Conservation (phyloP, 1,140 invertebrate species). For the Thereuonema tuberculata region DNA sequence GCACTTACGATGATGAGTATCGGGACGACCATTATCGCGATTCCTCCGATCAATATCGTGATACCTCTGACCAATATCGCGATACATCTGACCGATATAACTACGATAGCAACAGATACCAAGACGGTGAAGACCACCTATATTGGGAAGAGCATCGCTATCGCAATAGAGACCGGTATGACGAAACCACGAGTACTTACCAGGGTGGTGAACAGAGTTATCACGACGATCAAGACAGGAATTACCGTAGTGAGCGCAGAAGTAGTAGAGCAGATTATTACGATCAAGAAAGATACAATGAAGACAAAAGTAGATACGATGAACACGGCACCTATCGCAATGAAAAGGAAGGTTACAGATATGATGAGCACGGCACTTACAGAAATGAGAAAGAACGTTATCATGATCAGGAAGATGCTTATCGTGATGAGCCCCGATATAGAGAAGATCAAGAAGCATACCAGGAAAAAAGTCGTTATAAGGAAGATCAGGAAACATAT, state of each 20-base stretch:
- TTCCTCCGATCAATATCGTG: too few relatives aligned
- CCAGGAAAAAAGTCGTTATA: too few relatives aligned
- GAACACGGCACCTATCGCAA: constrained; percentile 23
- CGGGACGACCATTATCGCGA: constrained; percentile 12
- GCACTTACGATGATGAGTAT: constrained; percentile 42
- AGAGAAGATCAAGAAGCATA: too few relatives aligned
- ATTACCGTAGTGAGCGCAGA: constrained; percentile 7
- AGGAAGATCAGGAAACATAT: too few relatives aligned
- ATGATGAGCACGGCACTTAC: neutral
- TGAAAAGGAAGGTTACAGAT: neutral
- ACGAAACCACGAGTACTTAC: constrained; percentile 15
- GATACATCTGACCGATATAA: too few relatives aligned
- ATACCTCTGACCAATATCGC: too few relatives aligned
- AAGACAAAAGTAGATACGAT: too few relatives aligned
- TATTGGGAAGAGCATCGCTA: neutral
- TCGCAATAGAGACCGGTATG: neutral
- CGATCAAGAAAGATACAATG: constrained; percentile 30
- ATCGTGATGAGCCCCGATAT: neutral
- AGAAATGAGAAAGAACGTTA: too few relatives aligned
- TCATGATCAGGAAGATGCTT: neutral
- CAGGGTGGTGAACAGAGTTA: constrained; percentile 16
- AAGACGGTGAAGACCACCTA: neutral
- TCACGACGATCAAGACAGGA: constrained; percentile 6
- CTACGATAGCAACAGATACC: neutral
- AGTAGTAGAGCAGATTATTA: constrained; percentile 13